Evolutionary conservation across 2,797 vertebrate genomes (phyloP), one percentile per base, ranked within the genome.

Genomic region (Leontocebus nigricollis): DNA sequence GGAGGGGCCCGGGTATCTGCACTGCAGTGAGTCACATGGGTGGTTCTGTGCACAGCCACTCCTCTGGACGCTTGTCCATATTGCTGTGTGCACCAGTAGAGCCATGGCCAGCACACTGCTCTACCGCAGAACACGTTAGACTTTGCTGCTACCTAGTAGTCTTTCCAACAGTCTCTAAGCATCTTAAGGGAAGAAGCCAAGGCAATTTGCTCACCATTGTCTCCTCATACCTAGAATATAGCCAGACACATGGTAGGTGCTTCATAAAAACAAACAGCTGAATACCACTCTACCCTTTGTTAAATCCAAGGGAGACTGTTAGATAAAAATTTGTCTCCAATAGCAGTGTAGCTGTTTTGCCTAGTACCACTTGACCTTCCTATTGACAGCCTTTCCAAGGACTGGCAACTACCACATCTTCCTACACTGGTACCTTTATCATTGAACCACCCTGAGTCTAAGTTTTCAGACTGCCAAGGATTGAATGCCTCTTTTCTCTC

Each of bases 401-500:
- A 83, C 5, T 73, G 73, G 67, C 90, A 89, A 26, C 48, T 15
- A 79, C 36, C 75, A 50, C 41, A 48, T n/a, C 61, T 88, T 87
- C 88, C 88, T 85, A 79, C 94, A 70, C 64, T 70, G 67, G 39
- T 67, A 36, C 75, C 59, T 77, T 93, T 82, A 50, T 94, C 50
- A 41, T 61, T 67, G 52, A 91, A 52, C 27, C 20, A 84, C 55
- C 39, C 33, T 5, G 10, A 81, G 39, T 88, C 59, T 93, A 36
- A 83, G n/a, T 36, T 79, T 83, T 95, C 93, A 67, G 50, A 33
- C 22, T 4, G 50, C 33, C 36, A 22, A 61, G 44, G 50, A 41
- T 13, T 93, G 48, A 72, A 94, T 64, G 41, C 55, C 83, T 48
- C 39, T n/a, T 90, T 83, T 89, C 94, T 96, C 96, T 94, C 80